These are phyloP conservation scores for Proterorhinus semilunaris DNA, from an alignment of 2,113 vertebrate species.

Conservation along the genomic window DNA sequence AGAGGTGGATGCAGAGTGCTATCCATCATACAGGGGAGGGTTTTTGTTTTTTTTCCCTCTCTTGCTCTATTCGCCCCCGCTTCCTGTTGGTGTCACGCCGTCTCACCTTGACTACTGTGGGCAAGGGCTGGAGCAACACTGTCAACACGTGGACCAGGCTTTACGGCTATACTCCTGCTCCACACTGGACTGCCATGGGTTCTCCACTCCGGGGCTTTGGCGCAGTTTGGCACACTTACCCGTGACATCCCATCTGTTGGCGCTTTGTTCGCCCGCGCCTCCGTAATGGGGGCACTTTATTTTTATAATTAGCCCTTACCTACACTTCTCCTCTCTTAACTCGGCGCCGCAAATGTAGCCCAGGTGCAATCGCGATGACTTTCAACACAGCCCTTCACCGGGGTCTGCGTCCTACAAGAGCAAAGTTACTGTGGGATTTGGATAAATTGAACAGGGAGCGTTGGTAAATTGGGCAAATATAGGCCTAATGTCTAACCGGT, in stretches of 20 bases:
- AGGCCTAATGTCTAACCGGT: too few relatives aligned
- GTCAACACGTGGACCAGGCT: constrained; percentile 71
- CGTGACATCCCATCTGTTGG: constrained; percentile 69
- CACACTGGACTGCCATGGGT: constrained; percentile 52
- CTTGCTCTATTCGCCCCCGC: constrained; percentile 50
- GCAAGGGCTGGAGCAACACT: constrained; percentile 64
- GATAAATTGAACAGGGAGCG: not conserved
- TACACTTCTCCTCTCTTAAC: constrained; percentile 52
- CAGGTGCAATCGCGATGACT: constrained; percentile 48
- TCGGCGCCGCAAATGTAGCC: constrained; percentile 48
- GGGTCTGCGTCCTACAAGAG: constrained; percentile 24
- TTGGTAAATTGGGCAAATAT: too few relatives aligned
- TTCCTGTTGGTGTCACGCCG: constrained; percentile 61
- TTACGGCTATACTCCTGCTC: constrained; percentile 51
- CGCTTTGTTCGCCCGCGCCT: constrained; percentile 58
- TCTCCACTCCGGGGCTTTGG: constrained; percentile 61
- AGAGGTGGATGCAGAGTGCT: constrained; percentile 78
- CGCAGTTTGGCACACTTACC: constrained; percentile 64
- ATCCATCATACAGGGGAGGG: constrained; percentile 87
- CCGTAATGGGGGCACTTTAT: constrained; percentile 67
- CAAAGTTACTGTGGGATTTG: not conserved
- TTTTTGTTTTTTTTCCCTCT: not conserved
- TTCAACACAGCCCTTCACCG: constrained; percentile 56
- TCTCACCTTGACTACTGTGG: constrained; percentile 87
- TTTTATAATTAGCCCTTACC: constrained; percentile 72